Base-by-base conservation (phyloP, 2,797 vertebrate genomes). In the Emydoidea blandingii region DNA sequence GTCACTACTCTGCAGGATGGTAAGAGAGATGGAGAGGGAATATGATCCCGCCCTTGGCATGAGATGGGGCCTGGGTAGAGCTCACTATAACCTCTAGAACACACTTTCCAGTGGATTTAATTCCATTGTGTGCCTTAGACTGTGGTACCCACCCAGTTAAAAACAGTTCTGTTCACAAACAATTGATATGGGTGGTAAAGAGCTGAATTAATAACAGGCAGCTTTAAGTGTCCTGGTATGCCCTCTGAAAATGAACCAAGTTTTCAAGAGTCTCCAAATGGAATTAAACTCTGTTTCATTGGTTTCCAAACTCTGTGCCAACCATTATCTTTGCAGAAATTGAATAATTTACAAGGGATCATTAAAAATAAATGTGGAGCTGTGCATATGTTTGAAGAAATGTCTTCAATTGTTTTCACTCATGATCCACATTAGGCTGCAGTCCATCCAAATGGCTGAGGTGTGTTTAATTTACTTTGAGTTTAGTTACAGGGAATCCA, bases 1-100 rank as follows among this genome's bases (percentile, higher is more conserved):
- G 98, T 99, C 68, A 99, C 99, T 0, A 99, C 99, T 0, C 98
- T 99, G 96, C 99, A 99, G 97, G 99, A 99, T 10, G 98, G 99
- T 99, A 97, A 99, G 98, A 4, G 0, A 37, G 41, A 21, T 27
- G 5, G n/a, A 72, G 19, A 82, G 21, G 50, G 31, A 4, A 1
- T 41, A 12, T 0, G 0, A 3, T 1, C 15, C 16, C 7, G 12
- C 0, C 47, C 37, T 12, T 12, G 1, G 18, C 1, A 0, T 12
- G 62, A 53, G 21, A 0, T n/a, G n/a, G 37, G 76, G 54, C 44
- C 0, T 53, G 0, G 11, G 47, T 81, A 68, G 50, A 12, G 10
- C 57, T 49, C 9, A 10, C 54, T 34, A 59, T 8, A 14, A 50
- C 68, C 2, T 0, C 44, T 16, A 1, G 19, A 47, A 1, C 25